Conservation (phyloP, 2,888 invertebrate species). For the Eurois occulta region DNA sequence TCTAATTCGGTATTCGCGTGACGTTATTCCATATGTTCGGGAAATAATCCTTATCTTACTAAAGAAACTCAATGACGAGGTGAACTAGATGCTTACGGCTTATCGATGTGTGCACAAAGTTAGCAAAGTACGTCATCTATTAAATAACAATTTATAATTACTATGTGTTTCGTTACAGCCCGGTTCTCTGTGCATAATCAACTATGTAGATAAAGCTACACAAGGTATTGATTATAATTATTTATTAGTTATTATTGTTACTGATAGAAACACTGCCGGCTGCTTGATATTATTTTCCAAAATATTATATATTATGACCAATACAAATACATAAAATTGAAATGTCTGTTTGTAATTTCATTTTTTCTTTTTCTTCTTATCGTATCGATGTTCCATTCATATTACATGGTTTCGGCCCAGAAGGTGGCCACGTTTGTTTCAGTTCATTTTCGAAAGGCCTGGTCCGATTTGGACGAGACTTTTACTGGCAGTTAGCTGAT, state of each 20-base stretch:
- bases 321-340: neutral
- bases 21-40: neutral
- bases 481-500: too few species aligned
- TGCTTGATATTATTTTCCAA: neutral
- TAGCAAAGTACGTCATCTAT: conserved; percentile 44
- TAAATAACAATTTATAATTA: conserved; percentile 57
- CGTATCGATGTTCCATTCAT: too few species aligned
- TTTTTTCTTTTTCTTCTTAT: too few species aligned
- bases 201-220: neutral
- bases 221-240: conserved; percentile 5
- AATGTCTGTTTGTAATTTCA: too few species aligned
- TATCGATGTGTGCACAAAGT: conserved; percentile 46
- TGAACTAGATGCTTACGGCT: conserved; percentile 46
- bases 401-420: too few species aligned
- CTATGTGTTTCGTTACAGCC: conserved; percentile 42
- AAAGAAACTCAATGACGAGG: conserved; percentile 45
- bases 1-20: neutral
- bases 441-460: neutral
- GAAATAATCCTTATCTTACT: conserved; percentile 6
- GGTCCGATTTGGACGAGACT: neutral
- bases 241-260: conserved; percentile 8
- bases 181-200: conserved; percentile 46
- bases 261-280: conserved; percentile 4
- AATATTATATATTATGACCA: neutral
- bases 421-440: too few species aligned